Percentiles rank a stretch among this genome's conserved stretches.
Evolutionary conservation across 2,888 invertebrate species (phyloP).

Genomic region (Drosophila colorata): DNA sequence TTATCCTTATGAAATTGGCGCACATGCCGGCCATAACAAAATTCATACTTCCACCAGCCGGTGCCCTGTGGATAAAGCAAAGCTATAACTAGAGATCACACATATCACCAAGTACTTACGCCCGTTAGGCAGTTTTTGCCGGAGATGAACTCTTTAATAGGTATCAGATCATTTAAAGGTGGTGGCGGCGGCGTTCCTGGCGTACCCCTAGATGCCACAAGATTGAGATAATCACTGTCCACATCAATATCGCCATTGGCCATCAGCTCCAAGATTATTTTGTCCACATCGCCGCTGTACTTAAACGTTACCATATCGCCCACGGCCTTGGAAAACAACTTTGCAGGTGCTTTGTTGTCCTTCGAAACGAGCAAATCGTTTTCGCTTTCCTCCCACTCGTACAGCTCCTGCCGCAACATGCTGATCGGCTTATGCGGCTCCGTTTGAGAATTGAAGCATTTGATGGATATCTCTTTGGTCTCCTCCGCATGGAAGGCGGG

Average conservation of each 20-base stretch:
- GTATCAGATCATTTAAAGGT: conserved; percentile 87
- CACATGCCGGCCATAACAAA: conserved; percentile 96
- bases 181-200: conserved; percentile 50
- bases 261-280: conserved; percentile 78
- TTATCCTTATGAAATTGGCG: conserved; percentile 95
- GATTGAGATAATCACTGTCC: conserved; percentile 47
- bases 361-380: conserved; percentile 84
- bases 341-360: conserved; percentile 79
- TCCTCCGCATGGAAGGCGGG: conserved; percentile 94
- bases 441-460: conserved; percentile 89
- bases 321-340: conserved; percentile 65
- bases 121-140: conserved; percentile 95
- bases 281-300: conserved; percentile 83
- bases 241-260: conserved; percentile 67
- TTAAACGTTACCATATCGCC: conserved; percentile 70
- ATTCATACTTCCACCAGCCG: conserved; percentile 99
- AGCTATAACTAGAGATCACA: not conserved
- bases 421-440: conserved; percentile 91
- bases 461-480: conserved; percentile 91
- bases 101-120: conserved; percentile 85
- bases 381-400: conserved; percentile 88
- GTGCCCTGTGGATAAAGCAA: conserved; percentile 88
- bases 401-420: conserved; percentile 90
- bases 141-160: conserved; percentile 92
- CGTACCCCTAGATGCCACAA: conserved; percentile 30